These are phyloP conservation scores for Apotomis betuletana DNA, from an alignment of 2,888 invertebrate genomes.

Conservation along the genomic window DNA sequence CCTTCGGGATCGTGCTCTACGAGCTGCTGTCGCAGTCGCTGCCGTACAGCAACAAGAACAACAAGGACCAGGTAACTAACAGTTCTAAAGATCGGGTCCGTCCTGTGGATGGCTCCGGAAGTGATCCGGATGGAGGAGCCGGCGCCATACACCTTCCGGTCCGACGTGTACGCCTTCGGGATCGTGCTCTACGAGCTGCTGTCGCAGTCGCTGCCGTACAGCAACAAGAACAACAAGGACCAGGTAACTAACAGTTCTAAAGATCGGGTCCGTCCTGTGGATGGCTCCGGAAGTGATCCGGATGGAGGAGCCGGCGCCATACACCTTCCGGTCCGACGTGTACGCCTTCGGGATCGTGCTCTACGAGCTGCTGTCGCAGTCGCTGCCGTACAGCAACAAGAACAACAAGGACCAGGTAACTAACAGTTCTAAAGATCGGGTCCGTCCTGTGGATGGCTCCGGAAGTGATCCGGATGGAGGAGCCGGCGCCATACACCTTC, in stretches of 20 bases:
- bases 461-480: constrained; percentile 99
- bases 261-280: constrained; percentile 96
- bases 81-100: constrained; percentile 89
- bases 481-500: constrained; percentile 97
- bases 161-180: constrained; percentile 99
- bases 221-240: constrained; percentile 97
- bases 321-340: too few species aligned
- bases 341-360: constrained; percentile 98
- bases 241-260: constrained; percentile 84
- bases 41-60: constrained; percentile 96
- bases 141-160: constrained; percentile 98
- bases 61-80: constrained; percentile 88
- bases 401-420: constrained; percentile 93
- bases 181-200: constrained; percentile 96
- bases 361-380: constrained; percentile 96
- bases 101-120: constrained; percentile 99
- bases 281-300: constrained; percentile 99
- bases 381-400: constrained; percentile 95
- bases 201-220: constrained; percentile 95
- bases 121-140: constrained; percentile 99
- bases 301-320: constrained; percentile 88
- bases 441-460: constrained; percentile 99
- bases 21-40: constrained; percentile 96
- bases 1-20: constrained; percentile 97
- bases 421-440: constrained; percentile 88